phyloP scores from a whole-genome alignment of 2,113 vertebrate genomes.

The Brachypteracias leptosomus region DNA sequence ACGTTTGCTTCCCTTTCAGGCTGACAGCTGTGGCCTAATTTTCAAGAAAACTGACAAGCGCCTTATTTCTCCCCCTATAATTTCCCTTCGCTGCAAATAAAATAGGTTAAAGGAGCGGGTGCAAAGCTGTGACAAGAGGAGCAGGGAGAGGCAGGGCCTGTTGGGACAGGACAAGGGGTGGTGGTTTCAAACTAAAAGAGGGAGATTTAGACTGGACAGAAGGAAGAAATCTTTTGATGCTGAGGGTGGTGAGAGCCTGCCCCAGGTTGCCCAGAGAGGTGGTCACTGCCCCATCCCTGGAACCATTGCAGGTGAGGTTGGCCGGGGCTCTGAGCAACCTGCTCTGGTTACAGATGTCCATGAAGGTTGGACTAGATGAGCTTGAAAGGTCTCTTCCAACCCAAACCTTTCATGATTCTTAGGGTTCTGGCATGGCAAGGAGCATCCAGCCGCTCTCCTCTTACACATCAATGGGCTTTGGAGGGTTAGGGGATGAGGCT shows the following conservation, averaged over 20 bases:
- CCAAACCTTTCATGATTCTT: not conserved
- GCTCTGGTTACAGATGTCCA: not conserved
- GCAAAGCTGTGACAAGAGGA: not conserved
- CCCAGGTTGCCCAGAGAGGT: too few relatives aligned
- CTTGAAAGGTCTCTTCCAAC: not conserved
- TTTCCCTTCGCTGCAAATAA: slow-evolving; percentile 59
- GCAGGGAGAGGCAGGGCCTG: not conserved
- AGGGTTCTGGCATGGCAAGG: too few relatives aligned
- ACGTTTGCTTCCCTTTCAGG: slow-evolving; percentile 11
- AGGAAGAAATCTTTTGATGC: too few relatives aligned
- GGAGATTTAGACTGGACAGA: too few relatives aligned
- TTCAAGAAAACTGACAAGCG: slow-evolving; percentile 61
- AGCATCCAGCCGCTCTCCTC: too few relatives aligned
- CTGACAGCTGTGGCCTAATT: slow-evolving; percentile 80
- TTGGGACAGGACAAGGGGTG: not conserved
- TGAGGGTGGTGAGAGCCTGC: too few relatives aligned
- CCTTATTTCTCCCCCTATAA: slow-evolving; percentile 67
- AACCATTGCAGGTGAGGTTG: not conserved
- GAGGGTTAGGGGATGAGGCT: too few relatives aligned
- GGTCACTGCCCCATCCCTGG: not conserved
- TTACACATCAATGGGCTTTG: too few relatives aligned
- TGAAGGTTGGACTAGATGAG: not conserved
- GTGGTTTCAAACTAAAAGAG: too few relatives aligned
- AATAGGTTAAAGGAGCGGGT: slow-evolving; percentile 24
- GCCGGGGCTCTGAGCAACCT: not conserved